Evolutionary conservation across 2,797 vertebrate genomes (phyloP).

Genomic region (Cyprinodon diabolis): DNA sequence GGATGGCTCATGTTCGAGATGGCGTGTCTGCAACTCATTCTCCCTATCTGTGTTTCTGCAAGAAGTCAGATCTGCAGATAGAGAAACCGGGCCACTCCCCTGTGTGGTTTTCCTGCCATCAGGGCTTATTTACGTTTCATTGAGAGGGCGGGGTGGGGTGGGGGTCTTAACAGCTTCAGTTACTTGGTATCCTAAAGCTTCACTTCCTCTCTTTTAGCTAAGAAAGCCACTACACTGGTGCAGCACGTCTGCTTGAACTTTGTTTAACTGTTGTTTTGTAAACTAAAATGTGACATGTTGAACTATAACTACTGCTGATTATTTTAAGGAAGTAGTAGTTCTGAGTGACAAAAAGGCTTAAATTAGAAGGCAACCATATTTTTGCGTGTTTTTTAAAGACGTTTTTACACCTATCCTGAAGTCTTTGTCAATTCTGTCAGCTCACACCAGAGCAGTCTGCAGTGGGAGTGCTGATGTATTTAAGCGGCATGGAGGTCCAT

Average conservation of each 20-base stretch:
- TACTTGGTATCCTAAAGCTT: slow-evolving; percentile 66
- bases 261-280: neutral
- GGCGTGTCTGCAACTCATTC: slow-evolving; percentile 69
- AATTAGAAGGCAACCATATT: neutral
- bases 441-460: too few species aligned
- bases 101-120: slow-evolving; percentile 73
- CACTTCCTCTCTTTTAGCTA: slow-evolving; percentile 68
- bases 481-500: too few species aligned
- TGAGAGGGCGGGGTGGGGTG: slow-evolving; percentile 13
- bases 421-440: too few species aligned
- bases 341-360: neutral
- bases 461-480: too few species aligned
- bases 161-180: slow-evolving; percentile 49
- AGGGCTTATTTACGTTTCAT: slow-evolving; percentile 68
- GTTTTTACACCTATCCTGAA: too few species aligned
- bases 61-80: slow-evolving; percentile 69
- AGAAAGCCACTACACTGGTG: slow-evolving; percentile 4
- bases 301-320: neutral
- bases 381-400: too few species aligned
- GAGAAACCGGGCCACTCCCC: slow-evolving; percentile 66
- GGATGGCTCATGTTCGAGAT: slow-evolving; percentile 68
- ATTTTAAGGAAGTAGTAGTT: neutral
- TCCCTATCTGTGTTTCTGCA: slow-evolving; percentile 63
- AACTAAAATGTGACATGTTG: neutral
- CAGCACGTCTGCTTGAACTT: neutral